Base-by-base conservation (phyloP, 1,140 invertebrate species). In the Drosophila navojoa region DNA sequence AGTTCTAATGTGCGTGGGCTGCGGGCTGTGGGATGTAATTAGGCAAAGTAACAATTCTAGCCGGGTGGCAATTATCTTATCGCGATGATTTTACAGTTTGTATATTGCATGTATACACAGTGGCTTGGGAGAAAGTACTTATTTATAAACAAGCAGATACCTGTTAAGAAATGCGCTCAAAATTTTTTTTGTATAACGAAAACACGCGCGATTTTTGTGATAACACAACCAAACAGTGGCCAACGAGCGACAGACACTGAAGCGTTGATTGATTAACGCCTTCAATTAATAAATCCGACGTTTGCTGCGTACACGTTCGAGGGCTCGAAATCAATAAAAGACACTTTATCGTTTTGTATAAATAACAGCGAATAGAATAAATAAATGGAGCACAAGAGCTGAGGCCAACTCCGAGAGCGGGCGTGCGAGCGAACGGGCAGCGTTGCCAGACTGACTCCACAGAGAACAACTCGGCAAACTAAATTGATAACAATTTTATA, bases 211-310 rank as follows among this genome's bases (percentile, higher is more conserved):
- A 52, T 71, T 64, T 49, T 53, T 75, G 47, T 75, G 68, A 77
- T 82, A 84, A 84, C 79, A 79, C 75, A 63, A 62, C 75, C 71
- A 59, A 77, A 79, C 47, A 71, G 64, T 55, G 42, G 25, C 35
- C 58, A 49, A 25, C 47, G 50, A 67, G 45, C 66, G 49, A 54
- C 70, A 69, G 70, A 59, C 15, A 25, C 15, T 50, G 38, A 49
- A 54, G 81, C 70, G 63, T 70, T 64, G 63, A 71, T 73, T 86
- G 81, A 86, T 86, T 86, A 87, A 70, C 82, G 82, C 76, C 58
- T 77, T 79, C 79, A 81, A 86, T 86, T 79, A 87, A 76, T 52
- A 75, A 61, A 77, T 75, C 66, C 67, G 67, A 50, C 35, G 58
- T 11, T n/a, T 38, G 67, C 47, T 54, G 55, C 16, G 45, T 44